These are phyloP conservation scores for Rutpela maculata DNA, from an alignment of 2,888 invertebrate genomes.

Conservation along the genomic window DNA sequence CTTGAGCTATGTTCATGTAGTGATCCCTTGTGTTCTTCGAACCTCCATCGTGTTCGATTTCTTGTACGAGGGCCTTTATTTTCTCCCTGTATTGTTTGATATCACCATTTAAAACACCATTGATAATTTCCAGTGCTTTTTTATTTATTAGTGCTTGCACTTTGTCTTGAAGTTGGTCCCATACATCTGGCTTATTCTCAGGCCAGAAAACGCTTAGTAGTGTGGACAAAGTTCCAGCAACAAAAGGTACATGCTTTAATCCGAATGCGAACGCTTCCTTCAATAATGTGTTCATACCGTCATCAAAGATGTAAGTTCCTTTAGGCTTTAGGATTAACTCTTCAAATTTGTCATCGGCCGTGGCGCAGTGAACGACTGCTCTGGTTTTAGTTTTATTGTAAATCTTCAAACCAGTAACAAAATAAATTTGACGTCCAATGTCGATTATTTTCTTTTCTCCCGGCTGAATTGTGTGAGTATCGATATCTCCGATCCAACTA, in stretches of 20 bases:
- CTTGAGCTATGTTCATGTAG: slow-evolving; percentile 39
- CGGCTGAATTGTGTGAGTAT: slow-evolving; percentile 23
- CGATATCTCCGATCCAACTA: slow-evolving; percentile 31
- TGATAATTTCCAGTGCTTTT: slow-evolving; percentile 20
- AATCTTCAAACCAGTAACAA: slow-evolving; percentile 36
- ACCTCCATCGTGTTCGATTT: slow-evolving; percentile 26
- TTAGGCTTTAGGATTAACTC: background rate
- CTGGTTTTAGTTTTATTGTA: slow-evolving; percentile 29
- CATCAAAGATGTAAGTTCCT: slow-evolving; percentile 10
- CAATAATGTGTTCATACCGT: background rate
- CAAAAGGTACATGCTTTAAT: slow-evolving; percentile 18
- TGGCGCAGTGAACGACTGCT: slow-evolving; percentile 36
- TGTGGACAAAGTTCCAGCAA: slow-evolving; percentile 17
- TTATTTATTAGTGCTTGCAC: slow-evolving; percentile 15
- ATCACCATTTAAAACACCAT: slow-evolving; percentile 15
- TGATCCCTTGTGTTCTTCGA: background rate
- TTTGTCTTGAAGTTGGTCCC: slow-evolving; percentile 31
- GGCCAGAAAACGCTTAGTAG: slow-evolving; percentile 36
- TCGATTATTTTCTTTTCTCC: slow-evolving; percentile 38
- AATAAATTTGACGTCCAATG: slow-evolving; percentile 30
- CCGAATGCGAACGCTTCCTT: background rate
- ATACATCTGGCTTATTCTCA: slow-evolving; percentile 20
- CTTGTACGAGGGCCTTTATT: slow-evolving; percentile 10
- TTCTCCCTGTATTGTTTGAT: slow-evolving; percentile 31
- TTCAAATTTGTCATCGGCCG: background rate